phyloP scores from a whole-genome alignment of 2,888 invertebrate species.

The Thysanoteuthis rhombus region DNA sequence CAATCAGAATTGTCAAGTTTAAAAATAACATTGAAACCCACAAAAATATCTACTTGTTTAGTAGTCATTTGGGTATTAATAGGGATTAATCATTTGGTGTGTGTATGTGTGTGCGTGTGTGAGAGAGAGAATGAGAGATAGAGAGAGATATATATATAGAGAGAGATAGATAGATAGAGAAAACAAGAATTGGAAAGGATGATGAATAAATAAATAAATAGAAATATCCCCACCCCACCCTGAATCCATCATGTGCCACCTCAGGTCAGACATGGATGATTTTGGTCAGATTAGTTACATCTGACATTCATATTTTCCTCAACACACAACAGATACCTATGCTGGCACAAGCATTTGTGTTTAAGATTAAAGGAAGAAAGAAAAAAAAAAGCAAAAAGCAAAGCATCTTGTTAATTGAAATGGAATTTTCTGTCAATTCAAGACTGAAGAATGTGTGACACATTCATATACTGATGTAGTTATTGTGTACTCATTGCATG shows the following conservation, averaged over 20 bases:
- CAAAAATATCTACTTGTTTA: not conserved
- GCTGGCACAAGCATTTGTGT: not conserved
- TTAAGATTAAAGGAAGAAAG: not conserved
- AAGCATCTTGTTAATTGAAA: not conserved
- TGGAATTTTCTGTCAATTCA: not conserved
- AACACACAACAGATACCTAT: not conserved
- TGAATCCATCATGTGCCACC: not conserved
- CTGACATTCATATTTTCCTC: not conserved
- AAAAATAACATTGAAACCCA: not conserved
- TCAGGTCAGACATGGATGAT: not conserved
- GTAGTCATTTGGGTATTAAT: not conserved
- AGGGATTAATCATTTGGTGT: not conserved
- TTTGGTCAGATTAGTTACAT: not conserved
- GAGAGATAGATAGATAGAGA: not conserved
- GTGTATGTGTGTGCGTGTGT: not conserved
- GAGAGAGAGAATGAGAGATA: not conserved
- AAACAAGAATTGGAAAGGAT: not conserved
- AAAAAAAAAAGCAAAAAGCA: not conserved
- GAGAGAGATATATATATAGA: not conserved
- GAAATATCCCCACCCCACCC: not conserved
- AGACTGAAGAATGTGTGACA: not conserved
- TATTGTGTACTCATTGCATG: not conserved
- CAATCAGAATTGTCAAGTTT: not conserved
- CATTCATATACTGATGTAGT: not conserved
- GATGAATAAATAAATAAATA: conserved; percentile 12